A percentile compares a stretch with the other conserved stretches of the same genome.
Evolutionary conservation across 1,140 invertebrate species (phyloP).

Genomic region (Metaphire vulgaris): DNA sequence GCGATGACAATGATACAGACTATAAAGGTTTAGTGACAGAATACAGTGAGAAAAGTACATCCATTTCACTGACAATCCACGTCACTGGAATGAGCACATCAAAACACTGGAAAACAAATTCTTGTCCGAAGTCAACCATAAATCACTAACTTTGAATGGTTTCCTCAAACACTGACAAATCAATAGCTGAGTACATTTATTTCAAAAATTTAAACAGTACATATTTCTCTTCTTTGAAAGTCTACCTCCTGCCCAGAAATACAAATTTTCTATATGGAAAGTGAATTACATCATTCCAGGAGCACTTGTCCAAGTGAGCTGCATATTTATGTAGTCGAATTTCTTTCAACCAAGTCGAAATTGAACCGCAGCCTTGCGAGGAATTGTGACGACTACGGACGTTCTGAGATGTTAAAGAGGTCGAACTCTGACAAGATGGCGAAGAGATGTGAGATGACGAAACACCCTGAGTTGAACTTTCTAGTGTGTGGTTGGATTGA

Average conservation of each 20-base stretch:
- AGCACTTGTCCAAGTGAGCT: not conserved
- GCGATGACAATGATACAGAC: too few species aligned
- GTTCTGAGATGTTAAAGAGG: not conserved
- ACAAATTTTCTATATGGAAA: not conserved
- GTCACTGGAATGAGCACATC: too few species aligned
- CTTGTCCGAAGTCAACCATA: too few species aligned
- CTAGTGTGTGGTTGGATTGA: not conserved
- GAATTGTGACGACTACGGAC: not conserved
- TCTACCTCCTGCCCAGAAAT: not conserved
- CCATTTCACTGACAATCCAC: too few species aligned
- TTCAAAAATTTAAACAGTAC: too few species aligned
- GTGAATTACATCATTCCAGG: not conserved
- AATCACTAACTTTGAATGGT: too few species aligned
- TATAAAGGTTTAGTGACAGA: too few species aligned
- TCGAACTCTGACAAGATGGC: not conserved
- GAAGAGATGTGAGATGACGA: not conserved
- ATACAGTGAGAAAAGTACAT: too few species aligned
- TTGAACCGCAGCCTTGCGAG: not conserved
- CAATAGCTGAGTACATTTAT: too few species aligned
- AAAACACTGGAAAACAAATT: too few species aligned
- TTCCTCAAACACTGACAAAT: too few species aligned
- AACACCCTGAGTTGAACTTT: not conserved
- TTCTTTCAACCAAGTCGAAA: not conserved
- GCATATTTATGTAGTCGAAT: not conserved
- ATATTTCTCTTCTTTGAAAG: too few species aligned